These are phyloP conservation scores for Cossypha heuglini DNA, from an alignment of 2,797 vertebrate genomes.

Conservation along the genomic window DNA sequence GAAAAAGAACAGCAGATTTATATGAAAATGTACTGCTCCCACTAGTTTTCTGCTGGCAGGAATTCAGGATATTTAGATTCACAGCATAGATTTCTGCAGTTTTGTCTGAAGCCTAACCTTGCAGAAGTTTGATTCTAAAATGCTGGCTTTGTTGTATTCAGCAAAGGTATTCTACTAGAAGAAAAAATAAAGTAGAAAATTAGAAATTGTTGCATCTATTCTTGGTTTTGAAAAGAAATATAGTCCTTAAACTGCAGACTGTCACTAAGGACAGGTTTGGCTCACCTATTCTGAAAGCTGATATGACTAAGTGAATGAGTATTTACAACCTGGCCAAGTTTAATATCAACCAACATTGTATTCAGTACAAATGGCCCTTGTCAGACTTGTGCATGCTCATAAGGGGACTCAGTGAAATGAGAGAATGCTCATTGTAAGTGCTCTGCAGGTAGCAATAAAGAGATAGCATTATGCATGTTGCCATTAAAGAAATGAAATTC, in stretches of 20 bases:
- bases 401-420: background rate
- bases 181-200: background rate
- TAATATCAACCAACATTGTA: background rate
- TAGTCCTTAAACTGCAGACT: background rate
- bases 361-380: background rate
- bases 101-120: conserved; percentile 11
- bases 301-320: background rate
- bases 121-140: background rate
- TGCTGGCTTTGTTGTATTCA: background rate
- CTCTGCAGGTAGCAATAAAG: background rate
- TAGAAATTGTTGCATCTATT: background rate
- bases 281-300: background rate
- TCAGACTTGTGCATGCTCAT: background rate
- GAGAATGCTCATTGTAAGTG: background rate
- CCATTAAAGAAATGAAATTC: conserved; percentile 1
- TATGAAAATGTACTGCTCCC: background rate
- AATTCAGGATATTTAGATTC: background rate
- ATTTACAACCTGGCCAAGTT: background rate
- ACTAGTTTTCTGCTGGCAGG: background rate
- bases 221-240: background rate
- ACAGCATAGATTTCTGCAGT: background rate
- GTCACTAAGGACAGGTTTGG: background rate
- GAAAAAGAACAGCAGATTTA: background rate
- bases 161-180: background rate
- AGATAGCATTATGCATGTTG: background rate